Evolutionary conservation across 2,888 invertebrate genomes (phyloP).

Genomic region (Melolontha melolontha): DNA sequence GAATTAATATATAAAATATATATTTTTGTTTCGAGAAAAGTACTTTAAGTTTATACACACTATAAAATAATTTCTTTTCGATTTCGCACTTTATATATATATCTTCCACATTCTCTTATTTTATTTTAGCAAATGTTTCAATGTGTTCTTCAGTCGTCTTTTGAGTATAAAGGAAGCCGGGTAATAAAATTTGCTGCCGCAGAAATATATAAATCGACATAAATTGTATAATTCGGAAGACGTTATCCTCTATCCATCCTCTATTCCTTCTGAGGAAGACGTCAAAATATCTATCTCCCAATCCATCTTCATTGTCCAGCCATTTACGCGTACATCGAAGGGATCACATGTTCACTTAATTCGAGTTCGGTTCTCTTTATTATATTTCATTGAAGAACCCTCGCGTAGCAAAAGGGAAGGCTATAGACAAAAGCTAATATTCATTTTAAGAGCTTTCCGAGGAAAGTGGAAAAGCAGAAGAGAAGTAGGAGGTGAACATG

Average conservation of each 20-base stretch:
- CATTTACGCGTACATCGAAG: constrained; percentile 6
- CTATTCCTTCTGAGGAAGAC: constrained; percentile 8
- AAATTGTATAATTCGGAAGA: constrained; percentile 15
- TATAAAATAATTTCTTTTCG: too few relatives aligned
- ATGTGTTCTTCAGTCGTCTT: too few relatives aligned
- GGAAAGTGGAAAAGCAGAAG: constrained; percentile 14
- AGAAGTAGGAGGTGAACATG: constrained; percentile 29
- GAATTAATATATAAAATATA: too few relatives aligned
- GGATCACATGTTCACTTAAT: constrained; percentile 31
- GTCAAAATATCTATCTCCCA: constrained; percentile 10
- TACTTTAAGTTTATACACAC: too few relatives aligned
- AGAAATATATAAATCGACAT: constrained; percentile 1
- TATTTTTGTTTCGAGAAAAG: too few relatives aligned
- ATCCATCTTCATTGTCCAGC: constrained; percentile 15
- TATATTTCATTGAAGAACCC: constrained; percentile 8
- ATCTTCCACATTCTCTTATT: too few relatives aligned
- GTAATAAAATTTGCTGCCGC: too few relatives aligned
- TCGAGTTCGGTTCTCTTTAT: constrained; percentile 6
- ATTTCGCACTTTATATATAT: too few relatives aligned
- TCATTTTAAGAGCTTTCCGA: constrained; percentile 29
- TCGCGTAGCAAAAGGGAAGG: constrained; percentile 1
- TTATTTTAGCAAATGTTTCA: too few relatives aligned
- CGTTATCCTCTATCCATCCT: constrained; percentile 17
- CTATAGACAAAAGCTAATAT: constrained; percentile 32
- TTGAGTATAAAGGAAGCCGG: too few relatives aligned